Base-by-base conservation (phyloP, 2,113 vertebrate genomes). In the Hiodon alosoides region DNA sequence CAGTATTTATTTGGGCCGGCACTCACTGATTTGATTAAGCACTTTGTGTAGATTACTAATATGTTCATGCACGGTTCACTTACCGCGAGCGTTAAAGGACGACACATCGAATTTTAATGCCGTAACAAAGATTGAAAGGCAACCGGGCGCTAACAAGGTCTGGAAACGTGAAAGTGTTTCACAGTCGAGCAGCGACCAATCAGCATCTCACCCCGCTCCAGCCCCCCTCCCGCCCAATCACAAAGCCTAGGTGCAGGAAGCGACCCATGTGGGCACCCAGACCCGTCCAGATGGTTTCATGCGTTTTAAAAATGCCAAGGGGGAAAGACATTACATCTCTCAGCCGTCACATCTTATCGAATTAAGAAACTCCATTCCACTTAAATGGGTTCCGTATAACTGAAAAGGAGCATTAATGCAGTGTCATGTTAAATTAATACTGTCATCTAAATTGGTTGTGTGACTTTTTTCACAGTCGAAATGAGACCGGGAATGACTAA, bases 111-210 rank as follows among this genome's bases (percentile, higher is more conserved):
- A 95, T 95, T 94, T 94, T 93, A 89, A 92, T 92, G 90, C 87
- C 84, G 92, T 88, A 92, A 91, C 90, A 82, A 94, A 96, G 94
- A 95, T 94, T 94, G 96, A 96, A 94, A 95, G 94, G 90, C 91
- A 91, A 93, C 93, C 91, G 90, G 84, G 83, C 87, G 91, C 89
- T 93, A 95, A 94, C 91, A 91, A 90, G 79, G 0, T 89, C 87
- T 90, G 93, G 92, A 93, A 93, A 94, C 93, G 93, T 91, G 89
- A 90, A 89, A 90, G 89, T 85, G 92, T 90, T 90, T 90, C 90
- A 91, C 90, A 93, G 90, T 90, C 89, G 91, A 93, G 89, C 91
- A 88, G 89, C 86, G 87, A 91, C 88, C 90, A 93, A 90, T 82
- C 88, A 82, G 87, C 88, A 87, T 88, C 88, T 93, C 67, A 76